phyloP scores from a whole-genome alignment of 2,113 vertebrate species.

The Pedetes capensis region DNA sequence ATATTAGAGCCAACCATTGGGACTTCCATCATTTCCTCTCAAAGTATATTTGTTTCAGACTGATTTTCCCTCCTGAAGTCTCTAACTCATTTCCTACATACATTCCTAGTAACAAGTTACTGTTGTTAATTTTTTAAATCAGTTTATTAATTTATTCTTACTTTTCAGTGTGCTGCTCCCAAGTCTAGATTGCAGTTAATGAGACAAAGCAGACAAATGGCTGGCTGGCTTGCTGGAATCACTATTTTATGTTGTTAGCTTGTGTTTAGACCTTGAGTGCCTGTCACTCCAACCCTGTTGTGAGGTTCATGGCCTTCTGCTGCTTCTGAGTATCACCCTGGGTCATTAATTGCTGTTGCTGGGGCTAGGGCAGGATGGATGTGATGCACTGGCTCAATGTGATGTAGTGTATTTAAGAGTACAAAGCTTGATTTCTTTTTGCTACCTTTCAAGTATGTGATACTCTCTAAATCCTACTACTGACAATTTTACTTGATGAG shows the following conservation, averaged over 20 bases:
- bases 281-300: conserved; percentile 3
- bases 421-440: not conserved
- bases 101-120: not conserved
- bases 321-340: not conserved
- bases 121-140: not conserved
- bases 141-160: not conserved
- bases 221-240: not conserved
- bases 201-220: not conserved
- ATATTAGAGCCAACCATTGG: not conserved
- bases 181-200: not conserved
- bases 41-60: not conserved
- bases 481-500: not conserved
- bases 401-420: not conserved
- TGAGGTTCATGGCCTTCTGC: conserved; percentile 6
- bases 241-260: not conserved
- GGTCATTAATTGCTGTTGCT: conserved; percentile 28
- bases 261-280: not conserved
- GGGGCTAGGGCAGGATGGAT: not conserved
- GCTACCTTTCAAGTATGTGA: not conserved
- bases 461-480: not conserved
- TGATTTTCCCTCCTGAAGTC: not conserved
- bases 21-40: not conserved
- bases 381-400: not conserved
- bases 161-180: not conserved
- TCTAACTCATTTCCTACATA: not conserved